phyloP scores from a whole-genome alignment of 2,113 vertebrate genomes.

The Alosa alosa region DNA sequence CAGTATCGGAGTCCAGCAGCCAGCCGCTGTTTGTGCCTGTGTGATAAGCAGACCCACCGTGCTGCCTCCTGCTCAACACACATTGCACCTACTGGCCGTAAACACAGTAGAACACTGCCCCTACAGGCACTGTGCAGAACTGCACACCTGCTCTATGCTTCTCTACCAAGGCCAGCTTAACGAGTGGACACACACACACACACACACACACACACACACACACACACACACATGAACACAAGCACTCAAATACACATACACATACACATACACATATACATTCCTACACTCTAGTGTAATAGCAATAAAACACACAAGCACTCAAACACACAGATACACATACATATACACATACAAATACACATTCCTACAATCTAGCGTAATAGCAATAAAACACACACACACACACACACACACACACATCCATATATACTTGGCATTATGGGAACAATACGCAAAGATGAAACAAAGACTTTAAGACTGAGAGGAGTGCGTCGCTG shows the following conservation, averaged over 20 bases:
- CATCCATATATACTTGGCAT: not conserved
- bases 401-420: not conserved
- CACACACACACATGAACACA: constrained; percentile 67
- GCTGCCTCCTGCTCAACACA: too few species aligned
- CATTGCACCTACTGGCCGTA: not conserved
- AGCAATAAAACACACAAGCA: not conserved
- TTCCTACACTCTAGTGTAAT: too few species aligned
- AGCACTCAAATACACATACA: not conserved
- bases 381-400: not conserved
- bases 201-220: too few species aligned
- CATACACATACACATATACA: not conserved
- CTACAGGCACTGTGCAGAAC: not conserved
- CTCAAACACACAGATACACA: not conserved
- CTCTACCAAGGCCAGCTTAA: not conserved
- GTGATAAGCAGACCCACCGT: not conserved
- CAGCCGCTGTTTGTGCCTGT: not conserved
- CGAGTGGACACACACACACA: constrained; percentile 46
- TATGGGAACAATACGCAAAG: not conserved
- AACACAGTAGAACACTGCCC: not conserved
- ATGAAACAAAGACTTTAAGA: not conserved
- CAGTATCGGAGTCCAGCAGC: not conserved
- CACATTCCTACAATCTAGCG: not conserved
- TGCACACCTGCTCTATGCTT: not conserved
- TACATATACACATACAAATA: not conserved
- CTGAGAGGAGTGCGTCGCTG: too few species aligned